phyloP scores from a whole-genome alignment of 1,140 invertebrate species.

The Berghia stephanieae region DNA sequence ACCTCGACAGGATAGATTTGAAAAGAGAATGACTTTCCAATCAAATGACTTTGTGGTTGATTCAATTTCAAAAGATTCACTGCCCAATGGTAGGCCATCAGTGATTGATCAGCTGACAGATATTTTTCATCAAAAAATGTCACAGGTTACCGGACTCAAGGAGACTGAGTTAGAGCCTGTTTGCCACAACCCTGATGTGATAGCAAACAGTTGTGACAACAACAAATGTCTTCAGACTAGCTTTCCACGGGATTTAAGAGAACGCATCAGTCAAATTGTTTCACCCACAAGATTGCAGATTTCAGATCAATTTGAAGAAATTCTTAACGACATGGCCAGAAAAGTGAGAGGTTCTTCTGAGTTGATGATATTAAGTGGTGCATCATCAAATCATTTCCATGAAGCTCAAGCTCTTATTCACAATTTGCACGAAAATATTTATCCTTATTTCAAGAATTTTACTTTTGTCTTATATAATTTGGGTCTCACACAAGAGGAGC shows the following conservation, averaged over 20 bases:
- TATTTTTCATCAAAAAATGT: no score
- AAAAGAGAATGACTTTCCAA: no score
- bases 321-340: not conserved
- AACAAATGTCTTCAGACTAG: not conserved
- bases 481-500: not conserved
- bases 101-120: no score
- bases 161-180: no score
- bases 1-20: no score
- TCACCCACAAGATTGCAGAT: not conserved
- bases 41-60: no score
- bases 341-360: not conserved
- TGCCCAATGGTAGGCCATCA: no score
- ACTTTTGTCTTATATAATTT: slow-evolving; percentile 16
- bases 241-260: not conserved
- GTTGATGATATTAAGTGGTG: not conserved
- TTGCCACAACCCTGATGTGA: slow-evolving; percentile 3
- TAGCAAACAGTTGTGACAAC: not conserved
- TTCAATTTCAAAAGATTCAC: no score
- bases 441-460: not conserved
- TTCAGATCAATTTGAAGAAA: not conserved
- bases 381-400: not conserved
- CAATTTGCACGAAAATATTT: not conserved
- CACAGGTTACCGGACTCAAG: no score
- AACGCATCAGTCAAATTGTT: not conserved
- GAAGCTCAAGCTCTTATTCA: not conserved